Evolutionary conservation across 2,888 invertebrate species (phyloP).

Genomic region (Cephus nigrinus): DNA sequence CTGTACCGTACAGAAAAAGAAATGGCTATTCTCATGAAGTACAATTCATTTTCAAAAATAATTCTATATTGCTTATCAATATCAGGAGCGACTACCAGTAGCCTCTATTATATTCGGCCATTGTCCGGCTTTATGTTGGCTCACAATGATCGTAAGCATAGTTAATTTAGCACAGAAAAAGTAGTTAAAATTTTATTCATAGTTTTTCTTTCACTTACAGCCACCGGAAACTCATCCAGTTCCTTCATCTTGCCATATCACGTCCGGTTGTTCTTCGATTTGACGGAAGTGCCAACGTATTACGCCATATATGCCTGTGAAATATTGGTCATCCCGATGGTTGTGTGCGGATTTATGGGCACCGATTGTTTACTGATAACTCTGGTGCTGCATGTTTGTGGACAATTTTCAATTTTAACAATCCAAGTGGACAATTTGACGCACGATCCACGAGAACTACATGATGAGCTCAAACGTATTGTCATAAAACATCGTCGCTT

Average conservation of each 20-base stretch:
- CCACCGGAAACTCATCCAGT: background rate
- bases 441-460: too few species aligned
- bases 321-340: background rate
- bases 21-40: background rate
- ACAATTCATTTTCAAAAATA: background rate
- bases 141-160: background rate
- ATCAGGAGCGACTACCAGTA: background rate
- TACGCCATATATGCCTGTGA: background rate
- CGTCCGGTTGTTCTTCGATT: background rate
- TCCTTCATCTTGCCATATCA: background rate
- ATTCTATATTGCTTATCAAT: background rate
- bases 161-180: too few species aligned
- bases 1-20: background rate
- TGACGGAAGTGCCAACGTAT: background rate
- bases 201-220: too few species aligned
- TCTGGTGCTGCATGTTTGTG: too few species aligned
- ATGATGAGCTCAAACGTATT: too few species aligned
- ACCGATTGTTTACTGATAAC: background rate
- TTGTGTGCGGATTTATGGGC: background rate
- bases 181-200: too few species aligned
- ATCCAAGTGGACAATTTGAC: too few species aligned
- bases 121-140: background rate
- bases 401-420: too few species aligned
- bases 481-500: too few species aligned
- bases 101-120: background rate